Conservation (phyloP, 2,797 vertebrate species). For the Gallirallus australis region DNA sequence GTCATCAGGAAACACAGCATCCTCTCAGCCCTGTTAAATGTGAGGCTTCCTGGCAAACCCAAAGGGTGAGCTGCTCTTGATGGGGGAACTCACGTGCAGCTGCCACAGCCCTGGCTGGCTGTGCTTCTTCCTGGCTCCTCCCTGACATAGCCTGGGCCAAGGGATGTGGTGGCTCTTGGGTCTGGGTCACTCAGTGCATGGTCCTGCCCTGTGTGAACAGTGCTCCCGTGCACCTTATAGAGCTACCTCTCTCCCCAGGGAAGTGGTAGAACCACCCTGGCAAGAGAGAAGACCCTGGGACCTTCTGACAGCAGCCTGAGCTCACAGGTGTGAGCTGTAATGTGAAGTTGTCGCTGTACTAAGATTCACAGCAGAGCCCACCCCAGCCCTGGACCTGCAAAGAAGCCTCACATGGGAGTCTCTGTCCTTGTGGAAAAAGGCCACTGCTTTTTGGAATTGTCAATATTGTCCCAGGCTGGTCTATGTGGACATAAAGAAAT, state of each 20-base stretch:
- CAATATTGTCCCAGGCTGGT: neutral
- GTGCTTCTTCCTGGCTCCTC: neutral
- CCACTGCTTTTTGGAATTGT: neutral
- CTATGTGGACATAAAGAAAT: neutral
- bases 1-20: neutral
- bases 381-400: accelerated
- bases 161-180: too few relatives aligned
- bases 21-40: neutral
- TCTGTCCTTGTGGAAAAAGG: neutral
- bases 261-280: neutral
- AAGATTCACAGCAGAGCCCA: neutral
- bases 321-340: neutral
- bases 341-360: neutral
- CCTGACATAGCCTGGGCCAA: neutral
- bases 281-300: neutral
- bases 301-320: neutral
- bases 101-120: neutral
- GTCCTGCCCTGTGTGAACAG: neutral
- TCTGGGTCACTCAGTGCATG: accelerated
- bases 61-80: neutral
- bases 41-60: neutral
- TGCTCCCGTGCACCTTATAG: accelerated
- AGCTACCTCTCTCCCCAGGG: neutral
- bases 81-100: too few relatives aligned
- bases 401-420: neutral